Evolutionary conservation across 1,140 invertebrate species (phyloP).

Genomic region (Popillia japonica): DNA sequence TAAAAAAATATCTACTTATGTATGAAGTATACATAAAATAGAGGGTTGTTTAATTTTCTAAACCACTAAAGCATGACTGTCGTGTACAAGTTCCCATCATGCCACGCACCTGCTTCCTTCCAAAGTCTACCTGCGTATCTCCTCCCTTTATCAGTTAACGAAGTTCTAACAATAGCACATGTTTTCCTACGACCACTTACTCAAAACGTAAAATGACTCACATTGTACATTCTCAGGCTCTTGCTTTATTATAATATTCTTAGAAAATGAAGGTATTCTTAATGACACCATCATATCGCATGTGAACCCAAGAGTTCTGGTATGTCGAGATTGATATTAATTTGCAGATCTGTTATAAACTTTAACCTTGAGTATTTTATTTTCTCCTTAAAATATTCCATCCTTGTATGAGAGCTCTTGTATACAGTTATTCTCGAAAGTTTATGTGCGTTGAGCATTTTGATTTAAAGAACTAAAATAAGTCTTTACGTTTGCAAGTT

Average conservation of each 20-base stretch:
- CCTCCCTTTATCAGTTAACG: conserved; percentile 33
- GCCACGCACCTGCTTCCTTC: conserved; percentile 33
- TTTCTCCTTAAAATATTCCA: too few relatives aligned
- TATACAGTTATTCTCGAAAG: too few relatives aligned
- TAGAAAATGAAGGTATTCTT: background rate
- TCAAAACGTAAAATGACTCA: conserved; percentile 11
- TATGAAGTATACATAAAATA: conserved; percentile 6
- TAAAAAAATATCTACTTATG: too few relatives aligned
- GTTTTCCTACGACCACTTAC: conserved; percentile 37
- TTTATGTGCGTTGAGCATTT: too few relatives aligned
- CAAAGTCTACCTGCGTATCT: conserved; percentile 38
- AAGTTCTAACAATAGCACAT: background rate
- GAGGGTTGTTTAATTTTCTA: conserved; percentile 36
- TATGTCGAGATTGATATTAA: too few relatives aligned
- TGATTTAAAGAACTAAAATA: too few relatives aligned
- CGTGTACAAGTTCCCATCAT: conserved; percentile 26
- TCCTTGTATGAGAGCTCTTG: too few relatives aligned
- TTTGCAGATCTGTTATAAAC: too few relatives aligned
- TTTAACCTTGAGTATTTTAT: too few relatives aligned
- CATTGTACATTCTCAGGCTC: conserved; percentile 17
- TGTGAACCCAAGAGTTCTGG: background rate
- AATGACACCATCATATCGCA: background rate
- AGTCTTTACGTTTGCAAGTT: too few relatives aligned
- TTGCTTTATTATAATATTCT: conserved; percentile 25
- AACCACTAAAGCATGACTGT: conserved; percentile 13